These are phyloP conservation scores for Heterocephalus glaber DNA, from an alignment of 2,113 vertebrate species.

Conservation along the genomic window DNA sequence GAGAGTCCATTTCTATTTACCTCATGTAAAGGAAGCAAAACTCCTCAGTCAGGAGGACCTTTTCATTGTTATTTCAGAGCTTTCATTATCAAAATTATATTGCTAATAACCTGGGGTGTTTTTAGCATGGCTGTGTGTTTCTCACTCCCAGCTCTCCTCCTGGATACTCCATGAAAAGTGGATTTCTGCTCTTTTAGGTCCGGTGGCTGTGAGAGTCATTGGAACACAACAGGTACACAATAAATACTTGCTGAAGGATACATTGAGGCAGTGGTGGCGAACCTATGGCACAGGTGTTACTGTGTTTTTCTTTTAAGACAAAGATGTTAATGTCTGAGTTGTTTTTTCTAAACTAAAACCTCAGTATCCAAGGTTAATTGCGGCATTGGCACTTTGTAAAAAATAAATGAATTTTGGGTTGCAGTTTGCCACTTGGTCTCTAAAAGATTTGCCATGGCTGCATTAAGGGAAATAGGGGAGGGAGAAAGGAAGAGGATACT, in stretches of 20 bases:
- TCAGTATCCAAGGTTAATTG: background rate
- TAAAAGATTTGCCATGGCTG: background rate
- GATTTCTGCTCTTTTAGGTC: background rate
- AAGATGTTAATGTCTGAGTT: background rate
- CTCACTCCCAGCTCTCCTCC: fast-evolving
- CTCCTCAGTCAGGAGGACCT: background rate
- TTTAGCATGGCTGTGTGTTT: background rate
- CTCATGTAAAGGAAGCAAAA: background rate
- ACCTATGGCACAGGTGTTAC: background rate
- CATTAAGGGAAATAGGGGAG: no score
- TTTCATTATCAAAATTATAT: background rate
- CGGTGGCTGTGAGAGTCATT: background rate
- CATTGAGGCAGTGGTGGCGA: background rate
- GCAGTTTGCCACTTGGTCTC: background rate
- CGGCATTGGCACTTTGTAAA: background rate
- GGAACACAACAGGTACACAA: background rate
- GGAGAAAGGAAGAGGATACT: background rate
- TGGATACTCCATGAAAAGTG: background rate
- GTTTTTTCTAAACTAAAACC: background rate
- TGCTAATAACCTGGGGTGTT: background rate
- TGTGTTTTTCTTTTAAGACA: background rate
- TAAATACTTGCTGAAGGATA: background rate
- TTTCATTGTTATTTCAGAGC: background rate
- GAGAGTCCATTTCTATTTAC: background rate
- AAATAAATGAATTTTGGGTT: background rate